Percentiles rank a stretch among this genome's conserved stretches.
Evolutionary conservation across 2,888 invertebrate species (phyloP).

Genomic region (Caenorhabditis plicata): DNA sequence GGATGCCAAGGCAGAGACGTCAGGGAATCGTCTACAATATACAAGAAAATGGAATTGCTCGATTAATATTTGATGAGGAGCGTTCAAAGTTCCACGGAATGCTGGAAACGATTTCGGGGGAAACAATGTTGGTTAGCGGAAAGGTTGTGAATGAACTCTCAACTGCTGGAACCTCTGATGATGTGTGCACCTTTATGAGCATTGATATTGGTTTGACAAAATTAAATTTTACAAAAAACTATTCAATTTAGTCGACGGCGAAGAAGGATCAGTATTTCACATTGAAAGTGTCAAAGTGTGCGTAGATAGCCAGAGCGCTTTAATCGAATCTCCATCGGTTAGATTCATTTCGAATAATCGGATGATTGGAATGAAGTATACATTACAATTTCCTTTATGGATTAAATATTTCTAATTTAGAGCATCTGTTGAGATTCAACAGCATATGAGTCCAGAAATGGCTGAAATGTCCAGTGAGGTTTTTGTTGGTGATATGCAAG

Average conservation of each 20-base stretch:
- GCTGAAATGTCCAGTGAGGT: conserved; percentile 21
- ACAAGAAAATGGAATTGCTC: conserved; percentile 25
- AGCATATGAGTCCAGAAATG: conserved; percentile 19
- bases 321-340: conserved; percentile 22
- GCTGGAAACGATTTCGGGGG: conserved; percentile 26
- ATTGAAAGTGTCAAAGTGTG: conserved; percentile 23
- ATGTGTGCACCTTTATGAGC: conserved; percentile 10
- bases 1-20: conserved; percentile 28
- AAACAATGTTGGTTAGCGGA: conserved; percentile 29
- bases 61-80: conserved; percentile 22
- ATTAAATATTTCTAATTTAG: conserved; percentile 9
- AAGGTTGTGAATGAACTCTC: conserved; percentile 3
- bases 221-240: background rate
- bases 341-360: conserved; percentile 23
- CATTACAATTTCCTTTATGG: background rate
- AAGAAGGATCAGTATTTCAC: conserved; percentile 33
- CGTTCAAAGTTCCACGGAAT: conserved; percentile 30
- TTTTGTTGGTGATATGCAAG: conserved; percentile 27
- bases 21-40: conserved; percentile 33
- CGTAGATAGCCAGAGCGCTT: conserved; percentile 19
- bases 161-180: conserved; percentile 10
- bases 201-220: conserved; percentile 26
- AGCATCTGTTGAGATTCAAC: conserved; percentile 31
- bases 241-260: conserved; percentile 19
- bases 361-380: conserved; percentile 33